Base-by-base conservation (phyloP, 2,797 vertebrate genomes). In the Pterois miles region DNA sequence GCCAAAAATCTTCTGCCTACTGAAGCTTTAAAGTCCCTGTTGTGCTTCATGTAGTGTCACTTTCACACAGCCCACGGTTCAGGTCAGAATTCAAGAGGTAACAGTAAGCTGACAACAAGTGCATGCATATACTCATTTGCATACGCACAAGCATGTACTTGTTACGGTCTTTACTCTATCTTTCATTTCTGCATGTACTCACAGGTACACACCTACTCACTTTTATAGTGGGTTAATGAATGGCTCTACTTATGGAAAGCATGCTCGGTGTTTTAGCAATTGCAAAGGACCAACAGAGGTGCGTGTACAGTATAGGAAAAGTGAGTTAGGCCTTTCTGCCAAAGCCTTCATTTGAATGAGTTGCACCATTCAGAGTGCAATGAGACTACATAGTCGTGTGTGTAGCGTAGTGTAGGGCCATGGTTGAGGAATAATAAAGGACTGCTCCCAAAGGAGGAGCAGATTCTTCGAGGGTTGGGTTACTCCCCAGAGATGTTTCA, bases 401-500 rank as follows among this genome's bases (percentile, higher is more conserved):
- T 40, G 27, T 48, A 13, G 58, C 76, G 53, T 40, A 33, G 70
- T 65, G 43, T 69, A 69, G 27, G 46, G 38, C 66, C 36, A 33
- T 58, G 53, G 69, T 79, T 66, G 34, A 84, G 25, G 46, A 81
- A 83, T 81, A 80, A 80, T 65, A 60, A 68, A 70, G 54, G 34
- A 29, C 73, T 88, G 52, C 70, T 78, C 78, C 65, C 64, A 58
- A 25, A 84, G 80, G 83, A 86, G 79, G 71, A 77, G 80, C 62
- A 78, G 82, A 88, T 88, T 91, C 69, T 73, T 82, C 0, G 5
- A 86, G 68, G 78, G 52, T 86, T 87, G 78, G 70, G 82, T 90
- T 89, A 79, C 84, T 88, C 89, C 88, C 87, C 58, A 0, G 82
- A 87, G 83, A 86, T 81, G 75, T 63, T 68, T 78, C 71, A 82